phyloP scores from a whole-genome alignment of 2,797 vertebrate species.

The Stomatorhinus walkeri region DNA sequence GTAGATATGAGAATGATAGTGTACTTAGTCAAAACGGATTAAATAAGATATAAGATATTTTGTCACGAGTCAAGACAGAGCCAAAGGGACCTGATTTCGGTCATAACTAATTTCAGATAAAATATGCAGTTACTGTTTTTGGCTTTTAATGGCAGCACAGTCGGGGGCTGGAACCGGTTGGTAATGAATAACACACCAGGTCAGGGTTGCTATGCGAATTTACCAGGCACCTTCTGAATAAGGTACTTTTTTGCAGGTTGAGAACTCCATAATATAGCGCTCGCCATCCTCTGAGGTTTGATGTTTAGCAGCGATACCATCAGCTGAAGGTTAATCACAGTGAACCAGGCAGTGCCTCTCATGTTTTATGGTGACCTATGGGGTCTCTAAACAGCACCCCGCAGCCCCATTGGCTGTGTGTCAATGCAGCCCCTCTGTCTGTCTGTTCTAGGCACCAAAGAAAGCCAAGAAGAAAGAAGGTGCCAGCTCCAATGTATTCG shows the following conservation, averaged over 20 bases:
- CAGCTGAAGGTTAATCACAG: not conserved
- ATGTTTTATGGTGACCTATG: not conserved
- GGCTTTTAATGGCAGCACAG: not conserved
- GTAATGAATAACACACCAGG: not conserved
- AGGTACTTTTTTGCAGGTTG: not conserved
- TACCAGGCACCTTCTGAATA: not conserved
- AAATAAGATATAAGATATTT: not conserved
- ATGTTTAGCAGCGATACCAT: not conserved
- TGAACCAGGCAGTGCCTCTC: not conserved
- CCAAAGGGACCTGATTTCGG: not conserved
- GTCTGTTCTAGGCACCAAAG: constrained; percentile 52
- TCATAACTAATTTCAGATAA: not conserved
- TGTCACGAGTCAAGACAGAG: not conserved
- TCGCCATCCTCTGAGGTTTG: not conserved
- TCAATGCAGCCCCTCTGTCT: not conserved
- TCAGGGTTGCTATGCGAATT: not conserved
- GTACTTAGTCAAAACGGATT: not conserved
- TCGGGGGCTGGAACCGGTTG: not conserved
- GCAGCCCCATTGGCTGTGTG: not conserved
- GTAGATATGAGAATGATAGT: not conserved
- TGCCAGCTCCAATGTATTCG: constrained; percentile 63
- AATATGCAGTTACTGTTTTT: not conserved
- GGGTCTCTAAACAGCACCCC: not conserved
- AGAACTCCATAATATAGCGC: not conserved
- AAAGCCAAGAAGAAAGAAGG: constrained; percentile 61